Percentiles rank a stretch among this genome's conserved stretches.
phyloP scores from a whole-genome alignment of 1,140 invertebrate species.

The Sinonovacula constricta region DNA sequence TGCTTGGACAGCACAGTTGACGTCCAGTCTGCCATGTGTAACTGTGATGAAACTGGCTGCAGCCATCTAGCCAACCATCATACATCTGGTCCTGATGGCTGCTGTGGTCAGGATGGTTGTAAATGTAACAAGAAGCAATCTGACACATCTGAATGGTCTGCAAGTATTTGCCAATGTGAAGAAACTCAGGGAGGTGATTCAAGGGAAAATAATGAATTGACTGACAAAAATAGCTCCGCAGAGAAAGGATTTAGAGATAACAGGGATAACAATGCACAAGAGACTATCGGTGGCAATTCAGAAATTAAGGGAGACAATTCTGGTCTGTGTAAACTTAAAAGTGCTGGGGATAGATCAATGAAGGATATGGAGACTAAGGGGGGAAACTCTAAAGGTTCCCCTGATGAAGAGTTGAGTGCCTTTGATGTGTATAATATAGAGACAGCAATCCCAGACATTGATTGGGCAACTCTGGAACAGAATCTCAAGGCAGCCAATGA shows the following conservation, averaged over 20 bases:
- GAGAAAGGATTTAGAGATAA: no score
- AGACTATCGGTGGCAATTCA: neutral
- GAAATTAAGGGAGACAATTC: neutral
- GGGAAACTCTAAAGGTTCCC: neutral
- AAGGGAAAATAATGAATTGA: no score
- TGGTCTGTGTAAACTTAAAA: neutral
- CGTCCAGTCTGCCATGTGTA: neutral
- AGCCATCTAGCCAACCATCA: no score
- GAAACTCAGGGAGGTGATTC: no score
- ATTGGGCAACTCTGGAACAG: conserved; percentile 36
- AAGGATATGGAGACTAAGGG: conserved; percentile 13
- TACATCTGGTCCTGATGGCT: no score
- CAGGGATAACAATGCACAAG: neutral
- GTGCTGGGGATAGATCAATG: neutral
- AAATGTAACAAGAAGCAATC: no score
- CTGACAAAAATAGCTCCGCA: neutral
- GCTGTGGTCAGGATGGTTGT: no score
- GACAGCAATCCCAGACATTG: conserved; percentile 39
- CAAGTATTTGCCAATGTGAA: no score
- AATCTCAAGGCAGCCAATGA: conserved; percentile 39
- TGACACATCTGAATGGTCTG: no score
- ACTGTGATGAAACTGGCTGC: conserved; percentile 1
- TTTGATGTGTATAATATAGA: conserved; percentile 56
- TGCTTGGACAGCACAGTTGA: neutral
- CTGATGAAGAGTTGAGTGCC: conserved; percentile 11